Conservation (phyloP, 2,797 vertebrate species). For the Phyllotis vaccarum region DNA sequence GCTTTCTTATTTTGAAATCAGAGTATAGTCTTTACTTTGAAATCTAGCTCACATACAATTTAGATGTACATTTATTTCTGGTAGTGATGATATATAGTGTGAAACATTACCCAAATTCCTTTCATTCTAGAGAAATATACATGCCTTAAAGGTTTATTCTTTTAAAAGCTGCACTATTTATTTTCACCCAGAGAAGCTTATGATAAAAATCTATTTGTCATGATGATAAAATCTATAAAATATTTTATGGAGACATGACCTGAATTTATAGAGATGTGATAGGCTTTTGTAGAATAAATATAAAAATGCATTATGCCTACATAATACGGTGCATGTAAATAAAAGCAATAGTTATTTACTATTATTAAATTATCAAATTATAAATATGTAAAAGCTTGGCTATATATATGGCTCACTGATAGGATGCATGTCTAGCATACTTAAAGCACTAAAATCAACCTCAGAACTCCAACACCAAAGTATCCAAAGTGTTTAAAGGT, state of each 20-base stretch:
- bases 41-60: slow-evolving; percentile 63
- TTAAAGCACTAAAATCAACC: neutral
- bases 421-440: neutral
- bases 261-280: slow-evolving; percentile 54
- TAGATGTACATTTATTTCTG: slow-evolving; percentile 51
- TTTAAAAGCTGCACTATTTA: slow-evolving; percentile 36
- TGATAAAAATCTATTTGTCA: slow-evolving; percentile 45
- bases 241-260: neutral
- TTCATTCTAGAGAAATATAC: slow-evolving; percentile 59
- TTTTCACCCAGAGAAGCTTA: slow-evolving; percentile 22
- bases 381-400: slow-evolving; percentile 28
- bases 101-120: slow-evolving; percentile 25
- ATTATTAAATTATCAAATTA: slow-evolving; percentile 36
- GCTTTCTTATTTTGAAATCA: neutral
- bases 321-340: slow-evolving; percentile 26
- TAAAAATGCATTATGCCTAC: slow-evolving; percentile 32
- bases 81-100: neutral
- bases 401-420: neutral
- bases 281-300: slow-evolving; percentile 50
- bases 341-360: neutral
- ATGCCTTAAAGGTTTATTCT: slow-evolving; percentile 42
- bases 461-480: neutral
- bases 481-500: neutral
- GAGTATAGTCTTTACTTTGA: slow-evolving; percentile 52
- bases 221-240: slow-evolving; percentile 28